These are phyloP conservation scores for Pristionchus mayeri DNA, from an alignment of 2,888 invertebrate genomes.

Conservation along the genomic window DNA sequence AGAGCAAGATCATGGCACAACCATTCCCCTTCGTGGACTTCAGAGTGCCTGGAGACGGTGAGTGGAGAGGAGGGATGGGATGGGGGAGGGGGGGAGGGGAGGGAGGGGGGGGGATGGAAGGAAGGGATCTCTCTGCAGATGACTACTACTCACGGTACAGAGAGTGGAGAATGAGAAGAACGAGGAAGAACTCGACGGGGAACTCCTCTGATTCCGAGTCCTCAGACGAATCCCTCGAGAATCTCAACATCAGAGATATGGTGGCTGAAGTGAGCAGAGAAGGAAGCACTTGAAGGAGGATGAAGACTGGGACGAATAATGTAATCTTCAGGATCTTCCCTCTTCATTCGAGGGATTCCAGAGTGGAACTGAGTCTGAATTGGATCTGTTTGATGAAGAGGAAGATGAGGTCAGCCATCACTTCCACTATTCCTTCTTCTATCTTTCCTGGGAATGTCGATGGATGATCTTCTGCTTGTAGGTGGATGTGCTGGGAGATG, in stretches of 20 bases:
- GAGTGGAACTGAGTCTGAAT: conserved; percentile 9
- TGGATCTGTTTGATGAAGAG: conserved; percentile 19
- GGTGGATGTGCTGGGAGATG: conserved; percentile 22
- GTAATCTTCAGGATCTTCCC: conserved; percentile 13
- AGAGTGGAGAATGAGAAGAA: conserved; percentile 20
- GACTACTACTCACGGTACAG: neutral
- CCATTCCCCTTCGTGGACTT: conserved; percentile 49
- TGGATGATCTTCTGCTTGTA: neutral
- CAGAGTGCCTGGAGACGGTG: conserved; percentile 46
- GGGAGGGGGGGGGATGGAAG: too few species aligned
- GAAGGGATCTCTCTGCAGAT: neutral
- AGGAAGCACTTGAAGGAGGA: too few species aligned
- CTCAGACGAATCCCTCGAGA: conserved; percentile 33
- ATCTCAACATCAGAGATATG: conserved; percentile 16
- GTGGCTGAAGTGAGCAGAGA: conserved; percentile 13
- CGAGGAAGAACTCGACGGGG: conserved; percentile 27
- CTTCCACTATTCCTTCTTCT: neutral
- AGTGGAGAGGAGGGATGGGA: too few species aligned
- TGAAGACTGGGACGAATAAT: neutral
- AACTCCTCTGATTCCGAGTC: conserved; percentile 30
- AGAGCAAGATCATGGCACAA: neutral
- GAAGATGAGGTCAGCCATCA: conserved; percentile 40
- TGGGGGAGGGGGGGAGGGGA: too few species aligned
- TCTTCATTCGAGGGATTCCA: conserved; percentile 12
- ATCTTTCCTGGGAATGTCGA: neutral